A percentile compares a stretch with the other conserved stretches of the same genome.
These are phyloP conservation scores for Lindbergichthys nudifrons DNA, from an alignment of 2,797 vertebrate genomes.

Conservation along the genomic window DNA sequence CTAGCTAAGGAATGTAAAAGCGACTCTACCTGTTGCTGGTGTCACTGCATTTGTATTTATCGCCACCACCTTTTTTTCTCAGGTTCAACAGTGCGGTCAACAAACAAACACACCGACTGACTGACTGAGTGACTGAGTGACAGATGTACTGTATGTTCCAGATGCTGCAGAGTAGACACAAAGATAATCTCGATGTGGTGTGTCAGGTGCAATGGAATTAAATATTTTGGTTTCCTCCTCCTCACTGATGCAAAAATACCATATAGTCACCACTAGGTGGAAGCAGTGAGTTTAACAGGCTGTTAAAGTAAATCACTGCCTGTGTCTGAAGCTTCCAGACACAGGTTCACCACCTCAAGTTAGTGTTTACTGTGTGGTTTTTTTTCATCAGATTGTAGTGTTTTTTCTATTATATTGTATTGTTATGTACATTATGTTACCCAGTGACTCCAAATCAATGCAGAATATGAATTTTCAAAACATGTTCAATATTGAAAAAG, in stretches of 20 bases:
- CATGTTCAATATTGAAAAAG: too few relatives aligned
- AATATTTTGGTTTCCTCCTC: constrained; percentile 40
- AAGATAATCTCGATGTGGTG: constrained; percentile 6
- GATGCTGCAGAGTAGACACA: not conserved
- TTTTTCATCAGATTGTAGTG: too few relatives aligned
- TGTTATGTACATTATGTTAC: too few relatives aligned
- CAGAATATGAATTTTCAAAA: too few relatives aligned
- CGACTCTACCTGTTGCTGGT: constrained; percentile 81
- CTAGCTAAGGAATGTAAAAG: constrained; percentile 71
- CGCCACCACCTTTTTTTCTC: constrained; percentile 17
- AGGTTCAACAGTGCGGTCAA: not conserved
- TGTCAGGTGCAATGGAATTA: constrained; percentile 63
- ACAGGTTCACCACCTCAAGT: not conserved
- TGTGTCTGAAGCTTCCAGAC: constrained; percentile 40
- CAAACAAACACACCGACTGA: too few relatives aligned
- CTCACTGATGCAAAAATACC: not conserved
- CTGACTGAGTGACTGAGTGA: too few relatives aligned
- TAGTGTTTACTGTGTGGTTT: too few relatives aligned
- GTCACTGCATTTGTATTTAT: constrained; percentile 32
- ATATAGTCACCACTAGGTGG: constrained; percentile 56
- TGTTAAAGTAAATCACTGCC: not conserved
- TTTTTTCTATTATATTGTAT: too few relatives aligned
- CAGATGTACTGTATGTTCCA: not conserved
- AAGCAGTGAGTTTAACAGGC: not conserved
- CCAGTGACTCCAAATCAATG: too few relatives aligned